Evolutionary conservation across 2,888 invertebrate genomes (phyloP).

Genomic region (Tupiocoris notatus): DNA sequence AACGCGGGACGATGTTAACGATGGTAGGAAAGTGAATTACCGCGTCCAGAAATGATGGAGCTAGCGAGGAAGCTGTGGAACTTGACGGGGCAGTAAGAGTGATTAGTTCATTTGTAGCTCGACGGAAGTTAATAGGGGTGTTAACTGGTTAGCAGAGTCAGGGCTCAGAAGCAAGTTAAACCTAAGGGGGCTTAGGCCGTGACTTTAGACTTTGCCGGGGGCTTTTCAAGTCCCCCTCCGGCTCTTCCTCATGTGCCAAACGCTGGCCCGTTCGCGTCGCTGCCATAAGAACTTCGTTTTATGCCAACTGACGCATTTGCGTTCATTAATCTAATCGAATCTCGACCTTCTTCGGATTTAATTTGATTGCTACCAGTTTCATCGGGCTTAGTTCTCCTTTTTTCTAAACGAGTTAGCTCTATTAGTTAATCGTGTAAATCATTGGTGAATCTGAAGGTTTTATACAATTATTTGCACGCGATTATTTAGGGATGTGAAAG

Average conservation of each 20-base stretch:
- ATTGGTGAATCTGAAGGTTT: too few relatives aligned
- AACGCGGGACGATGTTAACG: not conserved
- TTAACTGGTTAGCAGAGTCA: not conserved
- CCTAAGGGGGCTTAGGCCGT: not conserved
- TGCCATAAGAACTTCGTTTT: not conserved
- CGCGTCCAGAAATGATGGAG: not conserved
- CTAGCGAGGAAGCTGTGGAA: not conserved
- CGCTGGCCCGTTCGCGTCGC: too few relatives aligned
- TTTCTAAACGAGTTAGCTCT: too few relatives aligned
- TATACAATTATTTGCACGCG: too few relatives aligned
- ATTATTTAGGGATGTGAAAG: too few relatives aligned
- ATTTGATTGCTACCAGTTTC: too few relatives aligned
- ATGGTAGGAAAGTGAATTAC: not conserved
- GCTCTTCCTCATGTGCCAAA: not conserved
- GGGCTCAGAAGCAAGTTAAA: not conserved
- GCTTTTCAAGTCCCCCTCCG: not conserved
- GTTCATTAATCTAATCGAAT: not conserved
- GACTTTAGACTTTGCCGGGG: not conserved
- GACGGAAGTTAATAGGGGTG: not conserved
- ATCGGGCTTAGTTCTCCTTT: too few relatives aligned
- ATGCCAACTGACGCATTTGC: not conserved
- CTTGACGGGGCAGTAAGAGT: not conserved
- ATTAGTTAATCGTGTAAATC: too few relatives aligned
- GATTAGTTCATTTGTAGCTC: not conserved
- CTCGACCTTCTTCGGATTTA: not conserved